Evolutionary conservation across 1,140 invertebrate species (phyloP).

Genomic region (Papilio polyxenes): DNA sequence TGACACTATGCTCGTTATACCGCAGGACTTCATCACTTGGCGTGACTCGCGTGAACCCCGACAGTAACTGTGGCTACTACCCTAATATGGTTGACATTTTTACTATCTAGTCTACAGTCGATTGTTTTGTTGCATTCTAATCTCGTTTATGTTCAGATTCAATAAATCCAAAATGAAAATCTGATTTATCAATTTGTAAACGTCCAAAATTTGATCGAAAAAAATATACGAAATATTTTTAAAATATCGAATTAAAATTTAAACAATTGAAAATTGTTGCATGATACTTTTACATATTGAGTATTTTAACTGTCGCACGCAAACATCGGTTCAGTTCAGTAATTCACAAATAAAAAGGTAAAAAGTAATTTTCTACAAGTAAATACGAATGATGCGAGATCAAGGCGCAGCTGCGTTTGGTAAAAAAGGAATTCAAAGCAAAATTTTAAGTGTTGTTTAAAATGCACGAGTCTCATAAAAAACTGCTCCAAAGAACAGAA

Average conservation of each 20-base stretch:
- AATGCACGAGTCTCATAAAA: conserved; percentile 2
- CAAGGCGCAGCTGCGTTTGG: not conserved
- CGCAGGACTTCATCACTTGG: not conserved
- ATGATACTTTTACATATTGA: too few relatives aligned
- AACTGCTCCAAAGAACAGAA: not conserved
- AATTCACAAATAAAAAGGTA: not conserved
- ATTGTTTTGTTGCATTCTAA: not conserved
- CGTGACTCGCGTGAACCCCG: not conserved
- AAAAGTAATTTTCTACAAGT: not conserved
- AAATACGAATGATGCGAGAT: not conserved
- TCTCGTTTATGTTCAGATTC: too few relatives aligned
- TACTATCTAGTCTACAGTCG: too few relatives aligned
- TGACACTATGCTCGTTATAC: not conserved
- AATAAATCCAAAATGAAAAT: not conserved
- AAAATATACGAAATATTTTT: too few relatives aligned
- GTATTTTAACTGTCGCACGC: too few relatives aligned
- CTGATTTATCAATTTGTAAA: not conserved
- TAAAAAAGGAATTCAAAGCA: conserved; percentile 8
- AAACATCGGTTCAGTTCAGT: not conserved
- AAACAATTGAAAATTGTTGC: too few relatives aligned
- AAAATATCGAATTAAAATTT: too few relatives aligned
- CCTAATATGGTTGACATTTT: too few relatives aligned
- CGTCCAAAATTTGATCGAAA: too few relatives aligned
- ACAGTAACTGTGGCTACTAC: not conserved
- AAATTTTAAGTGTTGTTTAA: conserved; percentile 15